phyloP scores from a whole-genome alignment of 2,113 vertebrate species.

The Melospiza georgiana region DNA sequence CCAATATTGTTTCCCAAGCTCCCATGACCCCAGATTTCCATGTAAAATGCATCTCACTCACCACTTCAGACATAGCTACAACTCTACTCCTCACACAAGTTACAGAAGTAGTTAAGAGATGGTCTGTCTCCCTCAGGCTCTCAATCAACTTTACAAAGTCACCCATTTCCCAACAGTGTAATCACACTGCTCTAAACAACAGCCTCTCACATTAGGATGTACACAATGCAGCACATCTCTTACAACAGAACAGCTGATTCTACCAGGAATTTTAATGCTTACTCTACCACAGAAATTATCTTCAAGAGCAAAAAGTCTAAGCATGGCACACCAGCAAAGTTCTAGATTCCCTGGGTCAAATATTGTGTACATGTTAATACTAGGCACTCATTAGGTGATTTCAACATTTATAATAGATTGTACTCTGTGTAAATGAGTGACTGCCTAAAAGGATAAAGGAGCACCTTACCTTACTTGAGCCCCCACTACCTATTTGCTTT shows the following conservation, averaged over 20 bases:
- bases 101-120: neutral
- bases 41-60: neutral
- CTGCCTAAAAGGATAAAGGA: neutral
- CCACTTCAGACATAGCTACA: neutral
- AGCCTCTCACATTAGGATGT: neutral
- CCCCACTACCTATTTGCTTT: constrained; percentile 94
- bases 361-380: neutral
- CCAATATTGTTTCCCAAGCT: neutral
- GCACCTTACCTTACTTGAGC: constrained; percentile 90
- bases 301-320: neutral
- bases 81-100: neutral
- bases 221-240: neutral
- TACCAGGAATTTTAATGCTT: neutral
- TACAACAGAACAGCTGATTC: neutral
- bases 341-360: neutral
- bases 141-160: neutral
- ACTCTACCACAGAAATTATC: neutral
- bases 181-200: neutral
- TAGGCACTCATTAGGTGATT: neutral
- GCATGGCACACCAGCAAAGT: neutral
- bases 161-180: neutral
- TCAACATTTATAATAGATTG: neutral
- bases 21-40: neutral
- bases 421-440: neutral
- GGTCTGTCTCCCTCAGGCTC: neutral